Base-by-base conservation (phyloP, 2,797 vertebrate genomes). In the Pseudochromis fuscus region DNA sequence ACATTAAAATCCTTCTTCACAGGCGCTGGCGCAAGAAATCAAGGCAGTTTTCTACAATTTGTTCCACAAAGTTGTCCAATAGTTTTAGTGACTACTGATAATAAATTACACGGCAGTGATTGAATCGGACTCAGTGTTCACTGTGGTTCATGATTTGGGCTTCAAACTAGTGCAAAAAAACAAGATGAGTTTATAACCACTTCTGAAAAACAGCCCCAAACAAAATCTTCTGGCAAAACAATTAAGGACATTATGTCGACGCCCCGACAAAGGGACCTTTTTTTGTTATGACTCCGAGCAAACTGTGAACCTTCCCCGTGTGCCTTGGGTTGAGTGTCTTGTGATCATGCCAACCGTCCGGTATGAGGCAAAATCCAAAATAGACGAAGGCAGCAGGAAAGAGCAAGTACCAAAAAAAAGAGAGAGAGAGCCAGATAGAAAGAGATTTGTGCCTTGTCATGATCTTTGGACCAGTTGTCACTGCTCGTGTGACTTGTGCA, bases 261-360 rank as follows among this genome's bases (percentile, higher is more conserved):
- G n/a, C 52, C 23, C 28, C 46, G 56, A 92, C 87, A 90, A 90
- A 91, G 80, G 61, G 62, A 59, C 53, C 68, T 84, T 87, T 88
- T 67, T 82, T 85, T 59, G 74, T 72, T 73, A 49, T 79, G 69
- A 78, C 84, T 83, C 68, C 76, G 78, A 84, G 87, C 82, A 42
- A 90, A 78, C 72, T 45, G 27, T 77, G 55, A 79, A 75, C 74
- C 70, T 66, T 76, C 69, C 76, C 78, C 64, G 72, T 58, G 7
- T 3, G 62, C 75, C 88, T 78, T 89, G 83, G 81, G 82, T 87
- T 12, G 48, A 56, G 62, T 40, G 77, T 88, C 90, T 92, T 92
- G 87, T 91, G 90, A 92, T 90, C 81, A 61, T 51, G 46, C 79
- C 67, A 63, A 49, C 63, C 65, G 59, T 72, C 70, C 7, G 1